Percentiles rank a stretch among this genome's conserved stretches.
These are phyloP conservation scores for Dolomedes plantarius DNA, from an alignment of 2,888 invertebrate species.

Conservation along the genomic window DNA sequence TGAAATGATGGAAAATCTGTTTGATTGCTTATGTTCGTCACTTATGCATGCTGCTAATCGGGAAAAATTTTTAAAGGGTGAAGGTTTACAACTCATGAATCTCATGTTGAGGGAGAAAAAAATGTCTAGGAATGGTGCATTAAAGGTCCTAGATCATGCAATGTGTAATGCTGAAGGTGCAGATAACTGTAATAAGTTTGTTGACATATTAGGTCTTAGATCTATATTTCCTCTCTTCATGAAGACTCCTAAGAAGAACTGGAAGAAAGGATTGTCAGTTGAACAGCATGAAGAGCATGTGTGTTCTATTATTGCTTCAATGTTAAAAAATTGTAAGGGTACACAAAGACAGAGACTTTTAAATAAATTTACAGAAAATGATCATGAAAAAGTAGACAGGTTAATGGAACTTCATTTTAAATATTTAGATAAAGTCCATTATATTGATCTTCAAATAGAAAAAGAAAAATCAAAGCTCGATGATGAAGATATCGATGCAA, in stretches of 20 bases:
- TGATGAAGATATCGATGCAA: conserved; percentile 80
- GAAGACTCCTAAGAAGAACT: conserved; percentile 94
- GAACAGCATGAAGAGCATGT: conserved; percentile 98
- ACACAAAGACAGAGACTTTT: conserved; percentile 92
- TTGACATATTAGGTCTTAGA: conserved; percentile 95
- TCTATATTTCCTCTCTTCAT: conserved; percentile 99
- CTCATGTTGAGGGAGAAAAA: conserved; percentile 98
- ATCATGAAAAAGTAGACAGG: conserved; percentile 97
- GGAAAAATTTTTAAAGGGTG: conserved; percentile 94
- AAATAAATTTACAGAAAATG: conserved; percentile 97
- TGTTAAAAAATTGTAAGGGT: conserved; percentile 94
- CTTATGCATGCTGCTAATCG: conserved; percentile 92
- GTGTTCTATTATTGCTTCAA: conserved; percentile 92
- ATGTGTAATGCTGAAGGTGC: conserved; percentile 94
- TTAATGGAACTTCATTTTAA: conserved; percentile 97
- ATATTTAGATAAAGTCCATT: conserved; percentile 93
- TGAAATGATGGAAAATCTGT: conserved; percentile 99
- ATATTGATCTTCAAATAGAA: conserved; percentile 87
- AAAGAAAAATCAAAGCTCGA: conserved; percentile 76
- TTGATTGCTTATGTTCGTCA: conserved; percentile 95
- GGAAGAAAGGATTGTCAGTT: conserved; percentile 79
- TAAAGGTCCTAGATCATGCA: conserved; percentile 98
- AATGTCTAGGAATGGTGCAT: conserved; percentile 94
- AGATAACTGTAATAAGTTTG: conserved; percentile 95
- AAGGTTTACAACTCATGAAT: conserved; percentile 99